phyloP scores from a whole-genome alignment of 2,797 vertebrate genomes.

The Malurus splendens region DNA sequence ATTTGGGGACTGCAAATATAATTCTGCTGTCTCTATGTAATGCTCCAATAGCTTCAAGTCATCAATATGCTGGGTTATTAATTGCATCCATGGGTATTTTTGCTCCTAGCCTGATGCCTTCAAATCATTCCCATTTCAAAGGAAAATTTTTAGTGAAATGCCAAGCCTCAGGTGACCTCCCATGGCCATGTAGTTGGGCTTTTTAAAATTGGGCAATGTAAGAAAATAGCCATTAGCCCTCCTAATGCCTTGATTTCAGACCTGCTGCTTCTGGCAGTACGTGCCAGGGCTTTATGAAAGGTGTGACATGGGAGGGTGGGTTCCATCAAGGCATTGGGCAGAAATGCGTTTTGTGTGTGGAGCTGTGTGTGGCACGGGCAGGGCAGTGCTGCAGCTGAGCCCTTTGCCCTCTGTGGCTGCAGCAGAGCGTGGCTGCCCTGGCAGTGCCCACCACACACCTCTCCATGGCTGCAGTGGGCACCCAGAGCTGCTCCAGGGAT shows the following conservation, averaged over 20 bases:
- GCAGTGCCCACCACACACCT: background rate
- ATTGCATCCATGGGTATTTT: background rate
- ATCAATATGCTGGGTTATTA: background rate
- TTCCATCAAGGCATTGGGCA: background rate
- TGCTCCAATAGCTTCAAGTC: background rate
- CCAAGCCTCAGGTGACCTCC: background rate
- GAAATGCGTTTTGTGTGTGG: fast-evolving
- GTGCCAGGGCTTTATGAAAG: background rate
- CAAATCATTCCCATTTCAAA: background rate
- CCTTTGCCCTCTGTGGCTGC: fast-evolving
- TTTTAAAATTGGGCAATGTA: fast-evolving
- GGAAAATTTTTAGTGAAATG: background rate
- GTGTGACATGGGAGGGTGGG: background rate
- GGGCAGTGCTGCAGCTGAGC: background rate
- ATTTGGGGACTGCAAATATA: background rate
- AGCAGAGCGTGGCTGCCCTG: background rate
- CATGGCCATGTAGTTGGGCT: fast-evolving
- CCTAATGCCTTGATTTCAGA: background rate
- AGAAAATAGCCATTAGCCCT: background rate
- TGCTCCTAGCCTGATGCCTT: background rate
- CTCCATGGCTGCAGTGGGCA: background rate
- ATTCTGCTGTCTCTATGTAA: fast-evolving
- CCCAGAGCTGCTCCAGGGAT: background rate
- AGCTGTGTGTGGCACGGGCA: fast-evolving
- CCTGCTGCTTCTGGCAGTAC: background rate